Conservation (phyloP, 2,113 vertebrate species). For the Alligator mississippiensis region DNA sequence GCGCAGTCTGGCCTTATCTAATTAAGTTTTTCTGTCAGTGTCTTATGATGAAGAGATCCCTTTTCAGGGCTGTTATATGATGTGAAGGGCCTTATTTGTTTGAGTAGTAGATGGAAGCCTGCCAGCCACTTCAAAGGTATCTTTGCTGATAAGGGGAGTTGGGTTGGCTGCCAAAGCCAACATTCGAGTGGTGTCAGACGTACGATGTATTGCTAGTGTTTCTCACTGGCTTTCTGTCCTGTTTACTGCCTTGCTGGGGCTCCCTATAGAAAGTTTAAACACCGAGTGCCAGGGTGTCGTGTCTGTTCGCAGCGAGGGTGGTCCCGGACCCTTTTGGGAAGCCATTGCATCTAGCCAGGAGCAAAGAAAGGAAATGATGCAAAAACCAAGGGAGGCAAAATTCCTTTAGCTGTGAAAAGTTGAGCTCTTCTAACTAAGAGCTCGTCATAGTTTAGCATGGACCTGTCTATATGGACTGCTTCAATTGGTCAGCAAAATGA, state of each 20-base stretch:
- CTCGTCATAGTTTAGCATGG: too few species aligned
- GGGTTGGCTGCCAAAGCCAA: slow-evolving; percentile 55
- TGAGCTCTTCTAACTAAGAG: not conserved
- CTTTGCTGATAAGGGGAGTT: slow-evolving; percentile 63
- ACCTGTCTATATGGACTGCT: not conserved
- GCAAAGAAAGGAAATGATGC: not conserved
- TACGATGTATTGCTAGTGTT: not conserved
- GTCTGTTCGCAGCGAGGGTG: fast-evolving
- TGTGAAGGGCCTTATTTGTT: slow-evolving; percentile 50
- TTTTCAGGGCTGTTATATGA: slow-evolving; percentile 22
- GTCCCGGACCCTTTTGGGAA: fast-evolving
- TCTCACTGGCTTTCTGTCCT: not conserved
- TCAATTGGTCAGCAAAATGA: not conserved
- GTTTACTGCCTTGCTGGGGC: slow-evolving; percentile 2
- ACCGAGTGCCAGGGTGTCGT: not conserved
- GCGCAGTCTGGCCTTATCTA: not conserved
- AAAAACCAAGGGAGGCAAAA: not conserved
- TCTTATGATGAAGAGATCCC: slow-evolving; percentile 32
- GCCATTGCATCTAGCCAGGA: not conserved
- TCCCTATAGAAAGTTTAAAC: not conserved
- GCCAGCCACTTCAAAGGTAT: slow-evolving; percentile 68
- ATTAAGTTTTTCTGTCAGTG: not conserved
- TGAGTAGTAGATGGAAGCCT: slow-evolving; percentile 42
- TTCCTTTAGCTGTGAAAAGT: not conserved
- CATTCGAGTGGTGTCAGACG: slow-evolving; percentile 26